A percentile compares a stretch with the other conserved stretches of the same genome.
phyloP scores from a whole-genome alignment of 2,888 invertebrate species.

The Amphipyra tragopoginis region DNA sequence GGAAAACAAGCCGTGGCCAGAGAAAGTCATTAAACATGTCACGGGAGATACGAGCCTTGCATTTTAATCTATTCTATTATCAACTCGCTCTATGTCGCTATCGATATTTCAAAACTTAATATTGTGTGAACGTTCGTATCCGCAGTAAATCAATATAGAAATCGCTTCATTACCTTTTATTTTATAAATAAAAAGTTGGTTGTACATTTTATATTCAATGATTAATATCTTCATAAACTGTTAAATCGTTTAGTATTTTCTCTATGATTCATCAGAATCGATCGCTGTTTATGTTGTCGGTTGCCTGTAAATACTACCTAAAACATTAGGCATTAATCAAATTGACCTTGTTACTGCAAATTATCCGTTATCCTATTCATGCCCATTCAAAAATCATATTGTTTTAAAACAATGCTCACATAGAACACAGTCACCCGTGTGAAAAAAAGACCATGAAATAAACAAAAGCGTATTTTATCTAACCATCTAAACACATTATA shows the following conservation, averaged over 20 bases:
- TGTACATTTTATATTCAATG: constrained; percentile 8
- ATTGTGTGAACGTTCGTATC: constrained; percentile 47
- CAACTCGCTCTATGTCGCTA: constrained; percentile 58
- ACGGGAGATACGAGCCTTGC: constrained; percentile 69
- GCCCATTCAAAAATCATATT: constrained; percentile 24
- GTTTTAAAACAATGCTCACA: constrained; percentile 37
- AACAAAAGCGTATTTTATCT: constrained; percentile 47
- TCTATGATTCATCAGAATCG: constrained; percentile 10
- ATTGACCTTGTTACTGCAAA: constrained; percentile 14
- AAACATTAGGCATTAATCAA: not conserved
- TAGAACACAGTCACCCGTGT: constrained; percentile 11
- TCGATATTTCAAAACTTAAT: constrained; percentile 48
- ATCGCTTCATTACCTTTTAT: constrained; percentile 41
- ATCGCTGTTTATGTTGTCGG: not conserved
- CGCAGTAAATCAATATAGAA: constrained; percentile 57
- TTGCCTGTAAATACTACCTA: not conserved
- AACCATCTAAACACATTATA: constrained; percentile 32
- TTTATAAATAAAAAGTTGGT: constrained; percentile 16
- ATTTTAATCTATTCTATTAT: constrained; percentile 73
- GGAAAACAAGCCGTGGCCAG: constrained; percentile 76
- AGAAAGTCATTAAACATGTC: constrained; percentile 88
- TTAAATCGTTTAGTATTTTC: constrained; percentile 36
- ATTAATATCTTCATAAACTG: constrained; percentile 2
- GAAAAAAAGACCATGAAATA: constrained; percentile 27
- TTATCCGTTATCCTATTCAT: constrained; percentile 6